phyloP scores from a whole-genome alignment of 2,797 vertebrate genomes.

The Menidia menidia region DNA sequence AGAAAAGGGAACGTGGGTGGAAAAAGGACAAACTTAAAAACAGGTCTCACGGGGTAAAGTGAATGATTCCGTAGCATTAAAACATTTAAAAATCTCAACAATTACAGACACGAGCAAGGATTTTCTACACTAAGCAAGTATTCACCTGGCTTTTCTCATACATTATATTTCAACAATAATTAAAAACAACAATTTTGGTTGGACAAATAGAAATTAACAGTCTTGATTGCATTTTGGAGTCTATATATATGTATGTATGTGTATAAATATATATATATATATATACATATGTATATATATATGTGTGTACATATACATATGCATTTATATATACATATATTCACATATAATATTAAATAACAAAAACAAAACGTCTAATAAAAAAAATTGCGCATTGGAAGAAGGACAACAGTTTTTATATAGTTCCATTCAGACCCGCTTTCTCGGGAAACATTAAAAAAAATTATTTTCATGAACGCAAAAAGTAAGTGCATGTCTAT shows the following conservation, averaged over 20 bases:
- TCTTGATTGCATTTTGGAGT: constrained; percentile 90
- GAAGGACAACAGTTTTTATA: constrained; percentile 78
- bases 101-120: constrained; percentile 85
- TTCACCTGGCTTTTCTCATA: constrained; percentile 85
- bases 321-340: constrained; percentile 84
- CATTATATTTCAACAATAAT: constrained; percentile 85
- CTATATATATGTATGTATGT: constrained; percentile 71
- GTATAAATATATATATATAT: constrained; percentile 78
- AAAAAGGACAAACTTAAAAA: constrained; percentile 79
- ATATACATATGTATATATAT: constrained; percentile 78
- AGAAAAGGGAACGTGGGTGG: constrained; percentile 62
- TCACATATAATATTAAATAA: constrained; percentile 87
- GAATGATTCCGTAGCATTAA: constrained; percentile 86
- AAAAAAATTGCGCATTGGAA: constrained; percentile 79
- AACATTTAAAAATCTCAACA: constrained; percentile 84
- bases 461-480: constrained; percentile 72
- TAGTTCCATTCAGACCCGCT: constrained; percentile 86
- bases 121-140: constrained; percentile 82
- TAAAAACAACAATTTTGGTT: constrained; percentile 86
- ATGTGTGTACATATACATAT: constrained; percentile 5
- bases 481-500: constrained; percentile 87
- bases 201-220: constrained; percentile 90
- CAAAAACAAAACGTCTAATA: constrained; percentile 72
- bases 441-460: constrained; percentile 71
- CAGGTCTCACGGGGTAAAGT: constrained; percentile 82